A percentile compares a stretch with the other conserved stretches of the same genome.
phyloP scores from a whole-genome alignment of 64 coral and sea anemone genomes.

The Actinia tenebrosa region DNA sequence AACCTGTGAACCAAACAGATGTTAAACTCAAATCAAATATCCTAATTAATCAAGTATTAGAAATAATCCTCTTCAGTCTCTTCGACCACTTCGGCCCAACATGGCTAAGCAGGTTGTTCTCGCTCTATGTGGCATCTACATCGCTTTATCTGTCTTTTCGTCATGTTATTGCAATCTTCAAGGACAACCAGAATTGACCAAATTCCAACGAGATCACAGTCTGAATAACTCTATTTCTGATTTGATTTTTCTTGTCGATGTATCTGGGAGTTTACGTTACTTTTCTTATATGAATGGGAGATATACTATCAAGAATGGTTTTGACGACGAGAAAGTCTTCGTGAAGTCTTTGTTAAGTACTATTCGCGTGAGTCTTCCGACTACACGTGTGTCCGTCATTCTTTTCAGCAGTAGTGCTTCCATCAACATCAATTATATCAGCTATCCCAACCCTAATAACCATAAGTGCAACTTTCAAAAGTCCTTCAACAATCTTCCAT shows the following conservation, averaged over 20 bases:
- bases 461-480: conserved; percentile 90
- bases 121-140: neutral
- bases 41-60: neutral
- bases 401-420: conserved; percentile 56
- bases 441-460: conserved; percentile 40
- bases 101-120: neutral
- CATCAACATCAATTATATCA: conserved; percentile 81
- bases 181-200: conserved; percentile 53
- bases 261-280: conserved; percentile 79
- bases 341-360: conserved; percentile 72
- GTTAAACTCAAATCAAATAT: neutral
- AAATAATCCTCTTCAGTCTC: neutral
- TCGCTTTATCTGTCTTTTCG: neutral
- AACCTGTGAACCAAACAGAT: neutral
- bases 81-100: neutral
- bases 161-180: neutral
- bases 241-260: conserved; percentile 80
- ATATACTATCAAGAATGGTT: conserved; percentile 41
- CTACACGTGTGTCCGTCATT: conserved; percentile 72
- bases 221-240: conserved; percentile 63
- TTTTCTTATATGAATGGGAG: conserved; percentile 3
- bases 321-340: conserved; percentile 82
- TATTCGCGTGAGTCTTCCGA: conserved; percentile 58
- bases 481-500: conserved; percentile 48
- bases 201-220: conserved; percentile 66